A percentile compares a stretch with the other conserved stretches of the same genome.
phyloP scores from a whole-genome alignment of 2,797 vertebrate species.

The Antrozous pallidus region DNA sequence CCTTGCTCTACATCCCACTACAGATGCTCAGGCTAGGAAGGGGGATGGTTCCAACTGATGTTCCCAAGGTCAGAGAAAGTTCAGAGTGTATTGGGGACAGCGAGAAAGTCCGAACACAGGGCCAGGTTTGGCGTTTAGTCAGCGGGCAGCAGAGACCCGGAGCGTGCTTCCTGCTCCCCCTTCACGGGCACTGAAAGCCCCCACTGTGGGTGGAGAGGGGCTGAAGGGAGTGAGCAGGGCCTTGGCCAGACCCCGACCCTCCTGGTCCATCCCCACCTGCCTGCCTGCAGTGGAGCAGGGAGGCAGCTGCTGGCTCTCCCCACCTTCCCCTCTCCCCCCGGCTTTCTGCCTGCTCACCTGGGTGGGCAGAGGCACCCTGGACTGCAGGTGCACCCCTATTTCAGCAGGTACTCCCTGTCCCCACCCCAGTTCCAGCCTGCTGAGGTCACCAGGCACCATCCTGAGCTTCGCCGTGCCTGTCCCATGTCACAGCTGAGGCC shows the following conservation, averaged over 20 bases:
- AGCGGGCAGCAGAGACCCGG: not conserved
- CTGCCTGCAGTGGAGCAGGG: accelerated
- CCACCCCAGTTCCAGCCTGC: not conserved
- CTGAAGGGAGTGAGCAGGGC: not conserved
- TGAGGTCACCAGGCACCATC: not conserved
- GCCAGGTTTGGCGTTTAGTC: not conserved
- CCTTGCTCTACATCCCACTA: conserved; percentile 21
- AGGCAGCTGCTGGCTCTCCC: not conserved
- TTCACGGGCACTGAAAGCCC: not conserved
- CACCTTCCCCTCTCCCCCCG: too few relatives aligned
- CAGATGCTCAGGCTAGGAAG: not conserved
- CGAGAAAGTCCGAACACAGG: not conserved
- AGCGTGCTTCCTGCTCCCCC: not conserved
- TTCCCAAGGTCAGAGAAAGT: conserved; percentile 13
- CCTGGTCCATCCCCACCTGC: not conserved
- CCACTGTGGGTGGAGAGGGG: not conserved
- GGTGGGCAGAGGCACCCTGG: not conserved
- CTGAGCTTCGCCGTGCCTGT: not conserved
- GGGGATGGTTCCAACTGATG: not conserved
- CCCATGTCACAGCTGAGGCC: conserved; percentile 26
- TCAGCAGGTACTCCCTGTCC: not conserved
- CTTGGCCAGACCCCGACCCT: not conserved
- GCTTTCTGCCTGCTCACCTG: not conserved
- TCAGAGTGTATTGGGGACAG: not conserved
- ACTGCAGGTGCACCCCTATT: not conserved